Conservation (phyloP, 2,113 vertebrate genomes). For the Nothocercus julius region DNA sequence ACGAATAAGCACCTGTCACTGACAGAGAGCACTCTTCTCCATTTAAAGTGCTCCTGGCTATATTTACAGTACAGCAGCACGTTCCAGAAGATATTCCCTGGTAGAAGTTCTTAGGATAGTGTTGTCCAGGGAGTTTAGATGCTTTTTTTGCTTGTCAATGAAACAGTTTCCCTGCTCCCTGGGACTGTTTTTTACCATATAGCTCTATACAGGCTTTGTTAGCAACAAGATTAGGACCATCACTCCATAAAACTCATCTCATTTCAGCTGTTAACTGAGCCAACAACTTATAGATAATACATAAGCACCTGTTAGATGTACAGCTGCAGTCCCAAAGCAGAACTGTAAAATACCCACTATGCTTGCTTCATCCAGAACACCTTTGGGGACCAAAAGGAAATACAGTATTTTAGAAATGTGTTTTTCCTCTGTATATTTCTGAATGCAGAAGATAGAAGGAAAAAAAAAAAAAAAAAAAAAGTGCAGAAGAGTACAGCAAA, state of each 20-base stretch:
- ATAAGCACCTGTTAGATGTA: neutral
- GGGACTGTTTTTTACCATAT: neutral
- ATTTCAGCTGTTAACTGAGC: neutral
- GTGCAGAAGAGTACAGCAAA: neutral
- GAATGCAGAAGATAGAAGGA: neutral
- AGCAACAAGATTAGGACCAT: neutral
- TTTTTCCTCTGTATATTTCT: neutral
- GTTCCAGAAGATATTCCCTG: neutral
- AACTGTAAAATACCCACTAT: neutral
- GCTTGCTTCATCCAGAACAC: neutral
- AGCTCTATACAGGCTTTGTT: neutral
- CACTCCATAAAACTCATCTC: neutral
- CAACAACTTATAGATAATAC: neutral
- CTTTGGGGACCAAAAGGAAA: neutral
- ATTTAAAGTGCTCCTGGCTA: neutral
- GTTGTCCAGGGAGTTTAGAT: neutral
- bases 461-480: neutral
- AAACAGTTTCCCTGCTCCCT: neutral
- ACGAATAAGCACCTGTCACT: neutral
- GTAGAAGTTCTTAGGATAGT: neutral
- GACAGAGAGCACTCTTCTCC: neutral
- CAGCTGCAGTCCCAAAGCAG: neutral
- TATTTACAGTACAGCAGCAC: neutral
- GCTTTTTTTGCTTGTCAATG: neutral
- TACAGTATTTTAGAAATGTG: neutral